These are phyloP conservation scores for Scyliorhinus canicula DNA, from an alignment of 2,797 vertebrate genomes.

Conservation along the genomic window DNA sequence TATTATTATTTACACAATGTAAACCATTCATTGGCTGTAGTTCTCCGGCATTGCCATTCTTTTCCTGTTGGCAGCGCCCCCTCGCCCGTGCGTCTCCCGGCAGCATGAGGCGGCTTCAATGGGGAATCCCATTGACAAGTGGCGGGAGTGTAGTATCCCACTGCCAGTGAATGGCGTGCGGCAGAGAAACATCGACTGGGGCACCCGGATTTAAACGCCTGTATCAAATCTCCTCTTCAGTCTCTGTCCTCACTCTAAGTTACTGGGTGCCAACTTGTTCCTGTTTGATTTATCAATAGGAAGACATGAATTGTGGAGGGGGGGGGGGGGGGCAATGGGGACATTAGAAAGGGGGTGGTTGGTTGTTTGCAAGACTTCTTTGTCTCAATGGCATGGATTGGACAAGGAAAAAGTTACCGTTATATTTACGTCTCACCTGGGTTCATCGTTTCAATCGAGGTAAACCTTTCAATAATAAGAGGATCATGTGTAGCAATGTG, in stretches of 20 bases:
- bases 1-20: background rate
- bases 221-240: background rate
- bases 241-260: background rate
- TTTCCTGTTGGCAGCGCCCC: no score
- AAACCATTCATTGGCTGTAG: no score
- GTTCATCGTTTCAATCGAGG: background rate
- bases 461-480: background rate
- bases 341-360: background rate
- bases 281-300: background rate
- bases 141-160: no score
- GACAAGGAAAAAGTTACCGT: no score
- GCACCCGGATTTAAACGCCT: background rate
- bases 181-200: no score
- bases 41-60: no score
- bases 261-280: background rate
- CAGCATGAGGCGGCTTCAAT: no score
- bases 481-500: background rate
- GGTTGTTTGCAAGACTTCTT: background rate
- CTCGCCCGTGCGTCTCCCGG: no score
- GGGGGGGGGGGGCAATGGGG: no score
- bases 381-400: background rate
- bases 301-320: no score
- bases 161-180: no score
- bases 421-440: background rate
- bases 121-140: no score